Evolutionary conservation across 2,113 vertebrate genomes (phyloP).

Genomic region (Oreochromis niloticus): DNA sequence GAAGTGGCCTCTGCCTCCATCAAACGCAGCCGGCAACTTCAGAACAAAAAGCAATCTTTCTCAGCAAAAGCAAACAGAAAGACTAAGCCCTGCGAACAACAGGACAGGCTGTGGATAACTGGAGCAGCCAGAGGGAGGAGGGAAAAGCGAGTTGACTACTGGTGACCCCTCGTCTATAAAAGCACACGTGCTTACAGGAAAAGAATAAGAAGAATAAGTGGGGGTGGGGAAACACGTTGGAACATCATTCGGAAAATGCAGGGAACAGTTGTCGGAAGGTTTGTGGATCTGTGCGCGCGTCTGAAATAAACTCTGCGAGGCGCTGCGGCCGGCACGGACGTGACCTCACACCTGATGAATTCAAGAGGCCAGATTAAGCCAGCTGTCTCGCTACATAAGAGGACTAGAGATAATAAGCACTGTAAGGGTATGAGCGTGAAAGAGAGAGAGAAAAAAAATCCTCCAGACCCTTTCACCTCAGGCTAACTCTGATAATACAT

Average conservation of each 20-base stretch:
- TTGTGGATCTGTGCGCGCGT: background rate
- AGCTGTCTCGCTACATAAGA: conserved; percentile 59
- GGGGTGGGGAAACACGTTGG: conserved; percentile 35
- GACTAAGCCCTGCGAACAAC: conserved; percentile 19
- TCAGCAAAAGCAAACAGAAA: background rate
- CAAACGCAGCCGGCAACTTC: background rate
- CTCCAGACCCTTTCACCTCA: background rate
- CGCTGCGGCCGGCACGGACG: conserved; percentile 69
- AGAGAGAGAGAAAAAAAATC: background rate
- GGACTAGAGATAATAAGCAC: background rate
- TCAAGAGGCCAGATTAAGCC: conserved; percentile 65
- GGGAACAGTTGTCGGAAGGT: conserved; percentile 49
- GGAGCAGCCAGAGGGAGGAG: conserved; percentile 10
- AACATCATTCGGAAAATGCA: conserved; percentile 64
- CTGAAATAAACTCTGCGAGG: conserved; percentile 52
- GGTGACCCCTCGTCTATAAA: conserved; percentile 66
- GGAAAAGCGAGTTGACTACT: conserved; percentile 35
- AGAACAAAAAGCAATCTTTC: background rate
- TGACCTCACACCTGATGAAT: conserved; percentile 79
- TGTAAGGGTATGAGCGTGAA: background rate
- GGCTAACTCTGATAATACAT: background rate
- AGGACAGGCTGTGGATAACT: conserved; percentile 29
- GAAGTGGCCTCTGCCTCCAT: background rate
- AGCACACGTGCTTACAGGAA: conserved; percentile 44
- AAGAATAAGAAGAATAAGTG: conserved; percentile 14